phyloP scores from a whole-genome alignment of 2,888 invertebrate species.

The Strigamia maritima region DNA sequence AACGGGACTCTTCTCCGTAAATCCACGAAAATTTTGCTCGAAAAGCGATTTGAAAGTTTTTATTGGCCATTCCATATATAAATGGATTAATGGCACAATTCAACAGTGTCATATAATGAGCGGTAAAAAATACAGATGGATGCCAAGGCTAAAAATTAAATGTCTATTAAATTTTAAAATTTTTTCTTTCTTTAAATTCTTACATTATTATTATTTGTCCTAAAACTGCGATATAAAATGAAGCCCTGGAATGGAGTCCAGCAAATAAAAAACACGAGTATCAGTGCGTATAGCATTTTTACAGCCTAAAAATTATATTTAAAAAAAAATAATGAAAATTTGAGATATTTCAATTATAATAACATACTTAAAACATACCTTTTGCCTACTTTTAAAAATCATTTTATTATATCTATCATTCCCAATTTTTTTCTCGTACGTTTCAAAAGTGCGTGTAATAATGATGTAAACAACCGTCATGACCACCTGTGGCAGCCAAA shows the following conservation, averaged over 20 bases:
- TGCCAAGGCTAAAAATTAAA: not conserved
- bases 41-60: not conserved
- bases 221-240: not conserved
- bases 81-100: slow-evolving; percentile 13
- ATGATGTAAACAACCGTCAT: not conserved
- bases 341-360: not conserved
- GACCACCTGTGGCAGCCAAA: not conserved
- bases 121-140: not conserved
- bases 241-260: slow-evolving; percentile 9
- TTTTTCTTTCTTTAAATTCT: not conserved
- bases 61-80: slow-evolving; percentile 14
- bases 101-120: not conserved
- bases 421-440: not conserved
- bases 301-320: not conserved
- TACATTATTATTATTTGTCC: not conserved
- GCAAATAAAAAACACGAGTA: not conserved
- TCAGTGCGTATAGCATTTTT: not conserved
- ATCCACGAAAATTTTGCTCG: not conserved
- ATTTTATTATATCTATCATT: not conserved
- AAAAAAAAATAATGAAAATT: not conserved
- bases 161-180: not conserved
- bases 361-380: not conserved
- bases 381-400: not conserved
- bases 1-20: not conserved
- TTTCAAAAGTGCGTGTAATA: not conserved